Percentiles rank a stretch among this genome's conserved stretches.
These are phyloP conservation scores for Pachyrhynchus sulphureomaculatus DNA, from an alignment of 1,140 invertebrate species.

Conservation along the genomic window DNA sequence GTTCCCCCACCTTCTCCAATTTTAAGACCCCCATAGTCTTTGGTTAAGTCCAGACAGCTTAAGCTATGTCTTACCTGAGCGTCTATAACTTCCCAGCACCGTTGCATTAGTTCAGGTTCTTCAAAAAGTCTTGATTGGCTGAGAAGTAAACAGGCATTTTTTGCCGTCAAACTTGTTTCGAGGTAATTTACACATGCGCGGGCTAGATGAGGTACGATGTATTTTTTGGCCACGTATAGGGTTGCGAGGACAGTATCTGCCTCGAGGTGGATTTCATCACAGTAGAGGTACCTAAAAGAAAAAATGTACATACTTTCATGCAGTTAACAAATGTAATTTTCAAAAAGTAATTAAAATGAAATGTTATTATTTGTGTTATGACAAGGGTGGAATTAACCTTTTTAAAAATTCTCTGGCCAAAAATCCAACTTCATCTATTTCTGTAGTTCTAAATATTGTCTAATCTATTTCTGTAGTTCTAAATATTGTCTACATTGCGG, in stretches of 20 bases:
- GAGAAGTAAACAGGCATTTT: slow-evolving; percentile 88
- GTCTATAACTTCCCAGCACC: slow-evolving; percentile 95
- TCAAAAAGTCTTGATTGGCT: slow-evolving; percentile 89
- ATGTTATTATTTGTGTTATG: too few relatives aligned
- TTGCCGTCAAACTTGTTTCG: slow-evolving; percentile 87
- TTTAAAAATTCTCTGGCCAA: too few relatives aligned
- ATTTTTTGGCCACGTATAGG: slow-evolving; percentile 90
- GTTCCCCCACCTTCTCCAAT: background rate
- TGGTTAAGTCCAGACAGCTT: slow-evolving; percentile 45
- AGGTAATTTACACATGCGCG: slow-evolving; percentile 88
- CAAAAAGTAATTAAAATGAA: too few relatives aligned
- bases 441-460: too few relatives aligned
- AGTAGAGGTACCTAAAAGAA: slow-evolving; percentile 84
- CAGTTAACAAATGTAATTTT: too few relatives aligned
- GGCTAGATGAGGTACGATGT: slow-evolving; percentile 88
- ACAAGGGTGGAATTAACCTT: too few relatives aligned
- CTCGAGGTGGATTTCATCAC: slow-evolving; percentile 91
- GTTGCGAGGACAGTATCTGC: slow-evolving; percentile 88
- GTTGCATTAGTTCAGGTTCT: slow-evolving; percentile 88
- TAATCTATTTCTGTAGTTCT: too few relatives aligned
- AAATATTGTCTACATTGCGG: too few relatives aligned
- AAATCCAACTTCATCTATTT: too few relatives aligned
- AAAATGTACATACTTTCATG: too few relatives aligned
- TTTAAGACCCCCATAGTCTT: slow-evolving; percentile 2
- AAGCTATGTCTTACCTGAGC: slow-evolving; percentile 69